These are phyloP conservation scores for Buteo buteo DNA, from an alignment of 2,113 vertebrate genomes.

Conservation along the genomic window DNA sequence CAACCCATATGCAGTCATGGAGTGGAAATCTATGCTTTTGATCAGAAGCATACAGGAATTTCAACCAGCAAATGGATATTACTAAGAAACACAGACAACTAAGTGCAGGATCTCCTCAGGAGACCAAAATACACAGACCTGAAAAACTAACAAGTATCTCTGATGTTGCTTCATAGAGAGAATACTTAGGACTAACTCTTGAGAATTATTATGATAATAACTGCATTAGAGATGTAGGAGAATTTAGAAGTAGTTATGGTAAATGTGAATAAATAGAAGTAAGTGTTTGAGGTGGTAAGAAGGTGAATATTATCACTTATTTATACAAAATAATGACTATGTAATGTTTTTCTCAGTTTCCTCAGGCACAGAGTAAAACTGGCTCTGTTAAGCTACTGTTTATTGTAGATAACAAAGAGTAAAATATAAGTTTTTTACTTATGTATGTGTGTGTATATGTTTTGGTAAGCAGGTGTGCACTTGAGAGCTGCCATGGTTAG, in stretches of 20 bases:
- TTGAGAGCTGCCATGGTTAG: neutral
- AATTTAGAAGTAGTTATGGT: neutral
- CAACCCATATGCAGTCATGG: neutral
- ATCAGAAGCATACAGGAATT: neutral
- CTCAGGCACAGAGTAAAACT: neutral
- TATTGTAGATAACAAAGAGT: neutral
- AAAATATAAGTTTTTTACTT: neutral
- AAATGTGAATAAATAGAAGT: neutral
- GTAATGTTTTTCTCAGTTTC: neutral
- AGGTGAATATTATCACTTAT: neutral
- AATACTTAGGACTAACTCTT: neutral
- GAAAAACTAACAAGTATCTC: slow-evolving; percentile 3
- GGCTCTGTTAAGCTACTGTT: neutral
- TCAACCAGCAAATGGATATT: neutral
- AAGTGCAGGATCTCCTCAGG: neutral
- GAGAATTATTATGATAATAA: slow-evolving; percentile 4
- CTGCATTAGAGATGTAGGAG: neutral
- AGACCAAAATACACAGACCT: neutral
- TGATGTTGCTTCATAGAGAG: neutral
- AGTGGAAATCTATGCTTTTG: neutral
- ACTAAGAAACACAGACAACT: neutral
- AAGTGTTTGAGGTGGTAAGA: slow-evolving; percentile 1
- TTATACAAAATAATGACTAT: neutral
- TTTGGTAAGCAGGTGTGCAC: neutral
- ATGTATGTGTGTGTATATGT: neutral